Evolutionary conservation across 2,888 invertebrate species (phyloP), one percentile per base, ranked within the genome.

Genomic region (Monochamus alternatus): DNA sequence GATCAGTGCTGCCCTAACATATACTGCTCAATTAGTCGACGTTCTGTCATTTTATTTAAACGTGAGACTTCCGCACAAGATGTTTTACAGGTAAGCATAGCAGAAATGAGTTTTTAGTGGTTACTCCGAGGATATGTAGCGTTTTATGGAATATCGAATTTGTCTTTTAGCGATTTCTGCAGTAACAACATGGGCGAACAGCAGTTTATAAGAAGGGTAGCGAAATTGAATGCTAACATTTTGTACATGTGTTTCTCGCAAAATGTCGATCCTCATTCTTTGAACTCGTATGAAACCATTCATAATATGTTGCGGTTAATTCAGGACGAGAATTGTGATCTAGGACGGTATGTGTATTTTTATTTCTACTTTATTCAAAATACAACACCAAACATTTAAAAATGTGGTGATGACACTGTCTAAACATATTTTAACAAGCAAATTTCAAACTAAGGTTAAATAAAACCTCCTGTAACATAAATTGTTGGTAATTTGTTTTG

Each of bases 31-130:
- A 90, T 91, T 98, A 82, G 92, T 95, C 63, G 93, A 94, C 86
- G 90, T 97, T 81, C 90, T 97, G 80, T 95, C 97, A 66, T 96
- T 94, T 90, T 95, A 95, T 87, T 91, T 97, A 78, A 95, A 97
- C 89, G 92, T 95, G 71, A 91, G 94, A 80, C 91, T 97, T 86
- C 97, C 97, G 52, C 93, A 94, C 82, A 93, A 93, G 88, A 89
- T 94, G 83, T 90, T 91, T 71, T 94, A 93, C 86, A 92, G 93
- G 93, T 93, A 85, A 66, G 22, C 12, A 1, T 22, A 22, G 22
- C 22, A 22, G 1, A 22, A 22, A 22, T 22, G 22, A 22, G 0
- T 22, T 22, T 22, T 22, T 22, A 22, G 22, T 22, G 22, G 22
- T 1, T 22, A 22, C 22, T 22, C 22, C 22, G 1, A 22, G 22